These are phyloP conservation scores for Medauroidea extradentata DNA, from an alignment of 1,140 invertebrate genomes.

Conservation along the genomic window DNA sequence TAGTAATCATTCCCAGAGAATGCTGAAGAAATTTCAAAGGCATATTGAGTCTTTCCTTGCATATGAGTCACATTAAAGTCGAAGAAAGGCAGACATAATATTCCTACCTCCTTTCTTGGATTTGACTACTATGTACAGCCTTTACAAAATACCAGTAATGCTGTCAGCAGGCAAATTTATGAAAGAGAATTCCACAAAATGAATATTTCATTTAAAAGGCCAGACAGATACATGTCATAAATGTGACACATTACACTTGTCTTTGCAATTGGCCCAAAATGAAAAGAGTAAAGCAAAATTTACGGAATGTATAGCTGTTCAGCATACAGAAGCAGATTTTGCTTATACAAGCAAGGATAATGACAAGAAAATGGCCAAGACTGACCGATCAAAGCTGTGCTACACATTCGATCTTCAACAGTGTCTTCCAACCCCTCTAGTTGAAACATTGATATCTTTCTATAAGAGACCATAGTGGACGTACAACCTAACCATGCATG, in stretches of 20 bases:
- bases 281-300: too few relatives aligned
- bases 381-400: background rate
- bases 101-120: constrained; percentile 14
- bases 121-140: constrained; percentile 13
- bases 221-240: constrained; percentile 19
- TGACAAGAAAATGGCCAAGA: too few relatives aligned
- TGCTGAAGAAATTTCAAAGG: background rate
- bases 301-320: too few relatives aligned
- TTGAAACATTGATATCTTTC: constrained; percentile 9
- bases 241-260: constrained; percentile 16
- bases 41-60: background rate
- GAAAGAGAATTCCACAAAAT: constrained; percentile 16
- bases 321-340: too few relatives aligned
- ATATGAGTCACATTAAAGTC: constrained; percentile 14
- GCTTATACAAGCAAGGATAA: too few relatives aligned
- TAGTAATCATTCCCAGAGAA: too few relatives aligned
- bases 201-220: constrained; percentile 18
- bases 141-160: constrained; percentile 7
- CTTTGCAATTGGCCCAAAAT: constrained; percentile 26
- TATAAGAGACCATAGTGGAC: constrained; percentile 17
- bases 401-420: constrained; percentile 17
- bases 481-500: constrained; percentile 17
- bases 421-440: constrained; percentile 14
- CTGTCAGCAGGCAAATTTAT: background rate
- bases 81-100: constrained; percentile 11